A percentile compares a stretch with the other conserved stretches of the same genome.
phyloP scores from a whole-genome alignment of 2,797 vertebrate species.

The Arnoldichthys spilopterus region DNA sequence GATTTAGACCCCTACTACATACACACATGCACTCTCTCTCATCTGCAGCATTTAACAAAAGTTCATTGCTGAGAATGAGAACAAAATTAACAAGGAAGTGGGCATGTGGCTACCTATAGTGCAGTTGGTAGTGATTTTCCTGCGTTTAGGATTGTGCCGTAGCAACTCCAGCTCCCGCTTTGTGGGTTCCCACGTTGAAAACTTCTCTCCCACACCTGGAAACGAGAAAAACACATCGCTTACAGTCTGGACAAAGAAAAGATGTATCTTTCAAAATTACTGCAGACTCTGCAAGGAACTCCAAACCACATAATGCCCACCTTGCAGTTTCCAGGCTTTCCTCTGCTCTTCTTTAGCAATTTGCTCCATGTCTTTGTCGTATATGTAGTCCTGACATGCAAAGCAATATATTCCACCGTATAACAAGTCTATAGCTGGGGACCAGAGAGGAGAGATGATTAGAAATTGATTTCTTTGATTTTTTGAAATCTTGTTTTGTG shows the following conservation, averaged over 20 bases:
- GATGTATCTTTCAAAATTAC: not conserved
- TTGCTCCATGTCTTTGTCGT: conserved; percentile 99
- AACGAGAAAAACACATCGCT: conserved; percentile 21
- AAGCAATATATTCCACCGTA: conserved; percentile 99
- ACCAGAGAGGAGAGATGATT: conserved; percentile 58
- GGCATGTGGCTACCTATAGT: conserved; percentile 86
- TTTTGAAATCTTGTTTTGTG: conserved; percentile 2
- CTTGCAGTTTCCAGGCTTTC: conserved; percentile 99
- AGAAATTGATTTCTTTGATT: conserved; percentile 50
- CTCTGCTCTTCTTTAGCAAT: conserved; percentile 99
- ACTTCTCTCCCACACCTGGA: conserved; percentile 95
- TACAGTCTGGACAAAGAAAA: conserved; percentile 27
- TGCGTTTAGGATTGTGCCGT: conserved; percentile 97
- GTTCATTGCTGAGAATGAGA: not conserved
- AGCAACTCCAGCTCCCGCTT: conserved; percentile 97
- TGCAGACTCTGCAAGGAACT: not conserved
- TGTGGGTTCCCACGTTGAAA: conserved; percentile 97
- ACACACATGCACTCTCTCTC: too few relatives aligned
- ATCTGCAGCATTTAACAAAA: not conserved
- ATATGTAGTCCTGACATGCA: conserved; percentile 99
- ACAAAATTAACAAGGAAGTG: not conserved
- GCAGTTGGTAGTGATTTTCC: conserved; percentile 99
- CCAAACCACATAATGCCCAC: conserved; percentile 69
- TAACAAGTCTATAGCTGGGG: conserved; percentile 93
- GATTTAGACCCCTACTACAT: too few relatives aligned